Conservation (phyloP, 2,113 vertebrate species). For the Rostratula benghalensis region DNA sequence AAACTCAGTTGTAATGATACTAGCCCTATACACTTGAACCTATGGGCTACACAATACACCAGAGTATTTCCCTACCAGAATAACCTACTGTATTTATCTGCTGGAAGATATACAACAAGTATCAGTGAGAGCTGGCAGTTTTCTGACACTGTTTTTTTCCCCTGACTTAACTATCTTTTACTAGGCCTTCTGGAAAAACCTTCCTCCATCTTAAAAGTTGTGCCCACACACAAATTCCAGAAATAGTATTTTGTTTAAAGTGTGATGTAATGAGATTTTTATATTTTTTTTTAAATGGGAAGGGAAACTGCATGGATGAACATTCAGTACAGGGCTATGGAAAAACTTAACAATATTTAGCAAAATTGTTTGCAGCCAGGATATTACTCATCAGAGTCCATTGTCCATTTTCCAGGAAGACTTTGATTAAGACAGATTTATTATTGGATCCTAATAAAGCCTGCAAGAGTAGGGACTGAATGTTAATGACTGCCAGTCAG, state of each 20-base stretch:
- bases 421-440: constrained; percentile 19
- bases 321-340: not conserved
- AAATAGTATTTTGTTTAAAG: not conserved
- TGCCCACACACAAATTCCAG: not conserved
- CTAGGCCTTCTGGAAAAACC: not conserved
- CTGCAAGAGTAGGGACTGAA: not conserved
- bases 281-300: not conserved
- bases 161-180: not conserved
- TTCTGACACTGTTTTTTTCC: not conserved
- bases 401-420: constrained; percentile 35
- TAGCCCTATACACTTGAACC: not conserved
- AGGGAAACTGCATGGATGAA: not conserved
- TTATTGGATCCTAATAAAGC: not conserved
- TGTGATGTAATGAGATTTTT: not conserved
- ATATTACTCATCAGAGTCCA: constrained; percentile 6
- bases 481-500: constrained; percentile 10
- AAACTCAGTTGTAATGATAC: not conserved
- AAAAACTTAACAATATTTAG: not conserved
- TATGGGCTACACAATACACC: not conserved
- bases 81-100: not conserved
- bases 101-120: not conserved
- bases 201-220: not conserved
- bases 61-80: not conserved
- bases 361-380: not conserved
- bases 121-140: not conserved